Evolutionary conservation across 2,113 vertebrate genomes (phyloP).

Genomic region (Zapornia atra): DNA sequence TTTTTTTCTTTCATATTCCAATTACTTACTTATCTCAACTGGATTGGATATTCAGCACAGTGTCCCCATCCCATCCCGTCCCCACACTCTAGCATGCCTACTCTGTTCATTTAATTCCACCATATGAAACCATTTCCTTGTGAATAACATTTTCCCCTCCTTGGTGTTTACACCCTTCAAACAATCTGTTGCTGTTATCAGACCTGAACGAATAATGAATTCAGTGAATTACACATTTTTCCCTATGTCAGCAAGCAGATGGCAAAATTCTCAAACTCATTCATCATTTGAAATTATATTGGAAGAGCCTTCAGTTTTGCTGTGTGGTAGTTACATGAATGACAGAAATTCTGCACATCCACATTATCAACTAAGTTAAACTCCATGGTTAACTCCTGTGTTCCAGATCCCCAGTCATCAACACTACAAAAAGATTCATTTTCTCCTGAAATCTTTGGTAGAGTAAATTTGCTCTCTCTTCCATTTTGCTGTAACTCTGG

Average conservation of each 20-base stretch:
- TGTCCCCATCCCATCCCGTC: too few species aligned
- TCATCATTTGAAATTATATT: conserved; percentile 61
- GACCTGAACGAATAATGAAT: conserved; percentile 66
- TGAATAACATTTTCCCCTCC: not conserved
- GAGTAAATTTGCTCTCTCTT: fast-evolving
- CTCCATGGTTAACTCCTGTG: not conserved
- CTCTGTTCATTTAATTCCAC: not conserved
- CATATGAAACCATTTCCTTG: not conserved
- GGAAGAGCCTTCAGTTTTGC: conserved; percentile 29
- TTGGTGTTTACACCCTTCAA: conserved; percentile 31
- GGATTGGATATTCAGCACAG: not conserved
- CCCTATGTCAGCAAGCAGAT: conserved; percentile 65
- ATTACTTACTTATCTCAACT: not conserved
- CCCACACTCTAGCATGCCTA: not conserved
- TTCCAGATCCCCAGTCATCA: not conserved
- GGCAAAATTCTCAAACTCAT: conserved; percentile 64
- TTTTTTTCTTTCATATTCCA: not conserved
- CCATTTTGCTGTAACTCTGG: fast-evolving
- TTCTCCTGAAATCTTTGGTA: not conserved
- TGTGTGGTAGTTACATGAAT: conserved; percentile 1
- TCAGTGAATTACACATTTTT: conserved; percentile 57
- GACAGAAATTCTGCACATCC: not conserved
- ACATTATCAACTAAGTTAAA: not conserved
- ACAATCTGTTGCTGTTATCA: conserved; percentile 56
- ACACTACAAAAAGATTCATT: not conserved